These are phyloP conservation scores for Scaptomyza flava DNA, from an alignment of 2,888 invertebrate species.

Conservation along the genomic window DNA sequence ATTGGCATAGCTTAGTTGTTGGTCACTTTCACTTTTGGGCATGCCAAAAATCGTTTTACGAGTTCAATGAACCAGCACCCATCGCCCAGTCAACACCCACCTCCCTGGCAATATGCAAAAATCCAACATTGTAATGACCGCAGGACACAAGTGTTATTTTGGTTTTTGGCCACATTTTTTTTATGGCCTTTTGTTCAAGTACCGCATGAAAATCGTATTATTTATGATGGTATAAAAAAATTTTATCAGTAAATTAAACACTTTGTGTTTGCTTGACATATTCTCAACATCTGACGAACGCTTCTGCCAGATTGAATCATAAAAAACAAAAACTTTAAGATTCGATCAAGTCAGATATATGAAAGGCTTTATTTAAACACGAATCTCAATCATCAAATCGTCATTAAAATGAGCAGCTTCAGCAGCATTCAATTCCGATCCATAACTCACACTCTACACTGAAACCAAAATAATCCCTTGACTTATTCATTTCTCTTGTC, in stretches of 20 bases:
- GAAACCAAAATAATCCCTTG: background rate
- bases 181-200: constrained; percentile 64
- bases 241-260: constrained; percentile 81
- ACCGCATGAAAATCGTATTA: constrained; percentile 71
- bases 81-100: background rate
- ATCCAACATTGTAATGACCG: constrained; percentile 67
- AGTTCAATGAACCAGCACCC: constrained; percentile 62
- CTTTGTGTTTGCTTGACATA: constrained; percentile 48
- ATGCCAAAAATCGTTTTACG: constrained; percentile 61
- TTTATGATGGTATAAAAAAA: constrained; percentile 75
- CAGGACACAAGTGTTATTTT: constrained; percentile 64
- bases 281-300: constrained; percentile 29
- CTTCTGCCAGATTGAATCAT: constrained; percentile 53
- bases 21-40: constrained; percentile 64
- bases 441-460: constrained; percentile 2
- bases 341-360: constrained; percentile 23
- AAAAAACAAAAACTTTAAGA: constrained; percentile 45
- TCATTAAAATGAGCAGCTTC: constrained; percentile 7
- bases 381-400: constrained; percentile 11
- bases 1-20: constrained; percentile 73
- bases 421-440: background rate
- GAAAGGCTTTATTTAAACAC: constrained; percentile 43
- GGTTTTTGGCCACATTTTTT: constrained; percentile 58
- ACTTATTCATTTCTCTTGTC: background rate
- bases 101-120: constrained; percentile 64